Percentiles rank a stretch among this genome's conserved stretches.
phyloP scores from a whole-genome alignment of 1,140 invertebrate genomes.

The Augochlora pura region DNA sequence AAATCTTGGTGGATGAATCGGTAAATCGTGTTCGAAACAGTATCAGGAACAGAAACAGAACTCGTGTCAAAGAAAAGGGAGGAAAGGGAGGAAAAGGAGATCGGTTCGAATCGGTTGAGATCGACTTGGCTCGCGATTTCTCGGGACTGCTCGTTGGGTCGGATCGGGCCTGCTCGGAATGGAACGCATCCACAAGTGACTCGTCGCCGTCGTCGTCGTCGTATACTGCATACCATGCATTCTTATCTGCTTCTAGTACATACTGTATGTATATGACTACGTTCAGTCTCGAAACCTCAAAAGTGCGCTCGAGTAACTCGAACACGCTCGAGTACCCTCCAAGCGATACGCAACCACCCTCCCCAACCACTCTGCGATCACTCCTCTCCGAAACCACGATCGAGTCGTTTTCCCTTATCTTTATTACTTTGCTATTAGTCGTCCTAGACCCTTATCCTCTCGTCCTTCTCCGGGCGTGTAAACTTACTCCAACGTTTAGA shows the following conservation, averaged over 20 bases:
- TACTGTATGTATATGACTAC: constrained; percentile 2
- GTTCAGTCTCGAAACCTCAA: constrained; percentile 56
- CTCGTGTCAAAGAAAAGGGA: background rate
- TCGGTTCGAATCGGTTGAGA: constrained; percentile 35
- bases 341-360: background rate
- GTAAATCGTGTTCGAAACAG: too few species aligned
- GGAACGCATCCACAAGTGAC: constrained; percentile 28
- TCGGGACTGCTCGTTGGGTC: constrained; percentile 16
- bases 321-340: constrained; percentile 36
- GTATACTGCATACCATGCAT: constrained; percentile 43
- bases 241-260: constrained; percentile 29
- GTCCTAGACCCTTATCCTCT: too few species aligned
- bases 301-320: constrained; percentile 50
- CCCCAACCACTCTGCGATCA: background rate
- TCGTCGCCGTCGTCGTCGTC: constrained; percentile 13
- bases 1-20: too few species aligned
- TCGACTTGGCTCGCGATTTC: constrained; percentile 22
- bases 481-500: too few species aligned
- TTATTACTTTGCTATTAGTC: too few species aligned
- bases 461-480: too few species aligned
- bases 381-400: background rate
- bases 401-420: background rate
- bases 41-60: too few species aligned
- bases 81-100: background rate
- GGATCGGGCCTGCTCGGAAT: constrained; percentile 28